Base-by-base conservation (phyloP, 2,888 invertebrate species). In the Ornithoptera alexandrae region DNA sequence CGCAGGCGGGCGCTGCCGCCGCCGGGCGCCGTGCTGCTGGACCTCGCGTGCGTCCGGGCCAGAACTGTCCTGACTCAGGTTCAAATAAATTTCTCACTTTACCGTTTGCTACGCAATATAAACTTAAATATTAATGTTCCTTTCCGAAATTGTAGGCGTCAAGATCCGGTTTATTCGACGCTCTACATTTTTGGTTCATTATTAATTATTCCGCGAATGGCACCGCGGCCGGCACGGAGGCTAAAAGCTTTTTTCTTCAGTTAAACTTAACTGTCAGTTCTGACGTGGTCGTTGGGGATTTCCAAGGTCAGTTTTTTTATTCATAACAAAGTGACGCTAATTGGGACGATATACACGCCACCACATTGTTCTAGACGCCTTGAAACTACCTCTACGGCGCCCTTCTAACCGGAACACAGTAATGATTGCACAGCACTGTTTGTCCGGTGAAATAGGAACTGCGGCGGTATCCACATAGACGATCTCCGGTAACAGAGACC, bases 201-300 rank as follows among this genome's bases (percentile, higher is more conserved):
- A 42, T 85, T 1, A 71, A 72, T 2, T 70, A 76, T 12, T 39
- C 72, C 2, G 69, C 65, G 12, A 56, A 65, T 0, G 62, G 72
- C 20, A 8, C 60, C 0, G 73, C 71, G 2, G 66, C 68, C 15
- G 68, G 70, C 1, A 50, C 65, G 17, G 75, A 73, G 53, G 75
- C 81, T 5, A 72, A 81, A 18, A 71, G 80, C 0, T 73, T 39
- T 7, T 84, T 88, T 71, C 72, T 71, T 61, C 39, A 71, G 4
- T 78, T 88, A 10, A 86, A 90, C 68, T 74, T 91, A n/a, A 89
- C 89, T 59, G 74, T 90, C 1, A 80, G 90, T 63, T 80, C 89
- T 12, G 89, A 91, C 65, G 63, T 91, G 6, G 80, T 74, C 7
- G 74, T 87, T 0, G 83, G 79, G 17, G 68, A 69, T 10, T 50